A percentile compares a stretch with the other conserved stretches of the same genome.
phyloP scores from a whole-genome alignment of 2,113 vertebrate genomes.

The Tautogolabrus adspersus region DNA sequence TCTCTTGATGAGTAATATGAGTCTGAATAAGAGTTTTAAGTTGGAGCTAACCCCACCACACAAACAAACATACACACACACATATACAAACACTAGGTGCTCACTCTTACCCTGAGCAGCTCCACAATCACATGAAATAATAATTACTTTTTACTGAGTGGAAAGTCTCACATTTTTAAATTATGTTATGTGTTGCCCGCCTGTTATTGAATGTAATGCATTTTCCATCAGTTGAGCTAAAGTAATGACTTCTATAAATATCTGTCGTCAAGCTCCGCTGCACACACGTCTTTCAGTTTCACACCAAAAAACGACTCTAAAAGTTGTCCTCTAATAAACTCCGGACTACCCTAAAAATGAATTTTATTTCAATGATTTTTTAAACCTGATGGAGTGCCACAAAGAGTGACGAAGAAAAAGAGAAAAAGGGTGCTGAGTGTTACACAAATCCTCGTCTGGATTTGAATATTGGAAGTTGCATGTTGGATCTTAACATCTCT shows the following conservation, averaged over 20 bases:
- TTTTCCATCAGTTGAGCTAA: conserved; percentile 7
- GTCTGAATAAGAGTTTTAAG: no score
- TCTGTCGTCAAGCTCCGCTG: background rate
- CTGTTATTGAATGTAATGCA: conserved; percentile 1
- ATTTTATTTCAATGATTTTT: no score
- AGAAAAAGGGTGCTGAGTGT: background rate
- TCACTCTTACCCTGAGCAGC: background rate
- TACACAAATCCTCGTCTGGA: background rate
- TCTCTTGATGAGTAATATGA: no score
- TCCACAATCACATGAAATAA: conserved; percentile 2
- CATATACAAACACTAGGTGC: no score
- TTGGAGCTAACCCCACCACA: no score
- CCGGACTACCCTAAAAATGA: background rate
- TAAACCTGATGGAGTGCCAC: no score
- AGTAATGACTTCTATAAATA: conserved; percentile 7
- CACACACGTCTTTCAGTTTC: background rate
- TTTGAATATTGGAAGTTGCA: background rate
- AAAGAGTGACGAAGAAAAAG: no score
- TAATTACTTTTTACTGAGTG: background rate
- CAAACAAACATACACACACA: no score
- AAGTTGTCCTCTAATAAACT: background rate
- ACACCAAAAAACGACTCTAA: background rate
- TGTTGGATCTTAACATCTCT: no score
- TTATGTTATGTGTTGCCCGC: no score
- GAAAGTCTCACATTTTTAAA: no score